These are phyloP conservation scores for Ophion ellenae DNA, from an alignment of 2,888 invertebrate species.

Conservation along the genomic window DNA sequence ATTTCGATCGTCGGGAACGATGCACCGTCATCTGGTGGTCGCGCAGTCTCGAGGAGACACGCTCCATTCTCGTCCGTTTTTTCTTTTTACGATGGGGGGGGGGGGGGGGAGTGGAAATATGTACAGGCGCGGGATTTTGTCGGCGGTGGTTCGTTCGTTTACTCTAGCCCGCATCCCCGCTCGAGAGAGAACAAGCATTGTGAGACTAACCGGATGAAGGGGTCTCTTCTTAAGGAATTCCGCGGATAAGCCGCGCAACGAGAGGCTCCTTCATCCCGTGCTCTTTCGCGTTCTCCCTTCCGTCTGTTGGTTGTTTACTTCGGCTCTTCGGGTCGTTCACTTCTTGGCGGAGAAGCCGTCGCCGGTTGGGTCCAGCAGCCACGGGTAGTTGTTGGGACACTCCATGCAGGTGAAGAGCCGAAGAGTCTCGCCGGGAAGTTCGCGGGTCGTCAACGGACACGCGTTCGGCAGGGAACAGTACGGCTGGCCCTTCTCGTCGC, in stretches of 20 bases:
- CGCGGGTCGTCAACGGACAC: constrained; percentile 94
- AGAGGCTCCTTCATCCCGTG: neutral
- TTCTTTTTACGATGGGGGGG: constrained; percentile 5
- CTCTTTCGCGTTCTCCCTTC: neutral
- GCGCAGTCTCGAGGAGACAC: constrained; percentile 18
- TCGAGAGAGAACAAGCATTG: neutral
- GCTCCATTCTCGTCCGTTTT: constrained; percentile 4
- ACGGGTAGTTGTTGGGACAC: constrained; percentile 97
- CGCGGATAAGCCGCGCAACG: neutral
- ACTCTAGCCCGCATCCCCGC: neutral
- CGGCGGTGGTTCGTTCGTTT: constrained; percentile 1
- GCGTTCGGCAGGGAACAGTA: constrained; percentile 96
- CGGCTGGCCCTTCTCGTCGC: constrained; percentile 96
- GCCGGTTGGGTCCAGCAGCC: constrained; percentile 97
- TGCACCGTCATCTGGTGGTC: constrained; percentile 11
- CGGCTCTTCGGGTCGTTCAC: constrained; percentile 82
- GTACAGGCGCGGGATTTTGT: constrained; percentile 51
- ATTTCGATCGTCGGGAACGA: neutral
- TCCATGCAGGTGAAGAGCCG: constrained; percentile 98
- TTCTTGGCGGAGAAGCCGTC: constrained; percentile 95
- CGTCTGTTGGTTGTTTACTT: neutral
- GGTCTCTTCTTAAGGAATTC: neutral
- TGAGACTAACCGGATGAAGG: neutral
- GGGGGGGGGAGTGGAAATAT: constrained; percentile 30
- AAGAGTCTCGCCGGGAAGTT: constrained; percentile 95